phyloP scores from a whole-genome alignment of 2,797 vertebrate genomes.

The Phalanger gymnotis region DNA sequence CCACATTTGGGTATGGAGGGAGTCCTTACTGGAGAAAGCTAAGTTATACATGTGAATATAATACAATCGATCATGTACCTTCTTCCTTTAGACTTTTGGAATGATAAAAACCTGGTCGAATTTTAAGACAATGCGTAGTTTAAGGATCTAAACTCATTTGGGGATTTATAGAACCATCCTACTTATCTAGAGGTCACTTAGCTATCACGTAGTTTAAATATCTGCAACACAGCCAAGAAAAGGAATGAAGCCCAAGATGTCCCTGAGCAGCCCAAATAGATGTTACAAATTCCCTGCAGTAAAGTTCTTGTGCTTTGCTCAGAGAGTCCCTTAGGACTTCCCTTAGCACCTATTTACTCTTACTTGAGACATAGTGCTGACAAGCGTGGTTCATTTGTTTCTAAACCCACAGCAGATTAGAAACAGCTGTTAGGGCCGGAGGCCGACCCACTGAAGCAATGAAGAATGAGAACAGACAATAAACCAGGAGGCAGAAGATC shows the following conservation, averaged over 20 bases:
- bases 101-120: conserved; percentile 54
- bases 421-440: background rate
- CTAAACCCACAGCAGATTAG: background rate
- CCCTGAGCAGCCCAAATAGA: conserved; percentile 14
- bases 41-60: background rate
- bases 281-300: conserved; percentile 35
- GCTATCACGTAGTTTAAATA: background rate
- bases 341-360: background rate
- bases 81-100: conserved; percentile 38
- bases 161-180: conserved; percentile 32
- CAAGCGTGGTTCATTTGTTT: background rate
- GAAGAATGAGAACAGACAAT: background rate
- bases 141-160: conserved; percentile 41
- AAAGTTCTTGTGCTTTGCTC: background rate
- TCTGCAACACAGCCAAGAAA: conserved; percentile 20
- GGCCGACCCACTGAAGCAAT: background rate
- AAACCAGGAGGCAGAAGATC: background rate
- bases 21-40: background rate
- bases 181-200: background rate
- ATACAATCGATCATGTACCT: conserved; percentile 52
- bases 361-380: background rate
- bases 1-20: background rate
- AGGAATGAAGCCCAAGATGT: conserved; percentile 19
- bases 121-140: conserved; percentile 37
- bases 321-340: background rate